A percentile compares a stretch with the other conserved stretches of the same genome.
Conservation (phyloP, 2,113 vertebrate species). For the Ancistrus triradiatus region DNA sequence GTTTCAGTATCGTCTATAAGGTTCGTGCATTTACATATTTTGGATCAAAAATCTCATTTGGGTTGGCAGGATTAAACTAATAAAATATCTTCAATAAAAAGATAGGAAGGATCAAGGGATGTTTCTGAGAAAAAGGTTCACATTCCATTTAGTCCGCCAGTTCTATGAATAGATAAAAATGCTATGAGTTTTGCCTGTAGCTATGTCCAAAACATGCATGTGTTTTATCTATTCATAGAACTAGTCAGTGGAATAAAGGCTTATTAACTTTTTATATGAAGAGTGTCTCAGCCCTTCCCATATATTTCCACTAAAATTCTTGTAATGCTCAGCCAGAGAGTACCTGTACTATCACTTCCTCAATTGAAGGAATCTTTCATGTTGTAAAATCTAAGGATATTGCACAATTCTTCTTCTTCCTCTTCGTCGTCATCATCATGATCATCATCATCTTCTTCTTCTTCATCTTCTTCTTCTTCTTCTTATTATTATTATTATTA, state of each 20-base stretch:
- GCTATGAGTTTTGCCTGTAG: neutral
- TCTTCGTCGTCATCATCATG: no score
- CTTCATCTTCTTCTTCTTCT: no score
- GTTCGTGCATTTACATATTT: neutral
- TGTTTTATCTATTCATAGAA: slow-evolving; percentile 30
- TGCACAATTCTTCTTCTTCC: no score
- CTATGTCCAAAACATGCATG: slow-evolving; percentile 9
- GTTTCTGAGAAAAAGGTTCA: slow-evolving; percentile 6
- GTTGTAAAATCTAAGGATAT: no score
- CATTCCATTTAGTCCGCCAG: neutral
- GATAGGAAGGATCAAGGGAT: slow-evolving; percentile 4
- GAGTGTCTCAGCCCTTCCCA: neutral
- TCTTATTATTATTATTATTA: no score
- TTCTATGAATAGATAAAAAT: slow-evolving; percentile 33
- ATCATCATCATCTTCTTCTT: no score
- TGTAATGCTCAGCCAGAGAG: no score
- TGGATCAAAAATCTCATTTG: neutral
- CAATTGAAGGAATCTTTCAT: no score
- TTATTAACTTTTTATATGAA: slow-evolving; percentile 28
- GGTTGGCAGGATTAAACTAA: neutral
- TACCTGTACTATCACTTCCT: no score
- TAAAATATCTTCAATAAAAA: slow-evolving; percentile 11
- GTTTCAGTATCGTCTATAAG: neutral
- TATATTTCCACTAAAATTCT: no score
- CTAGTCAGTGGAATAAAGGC: slow-evolving; percentile 11